Conservation (phyloP, 2,113 vertebrate genomes). For the Puntigrus tetrazona region DNA sequence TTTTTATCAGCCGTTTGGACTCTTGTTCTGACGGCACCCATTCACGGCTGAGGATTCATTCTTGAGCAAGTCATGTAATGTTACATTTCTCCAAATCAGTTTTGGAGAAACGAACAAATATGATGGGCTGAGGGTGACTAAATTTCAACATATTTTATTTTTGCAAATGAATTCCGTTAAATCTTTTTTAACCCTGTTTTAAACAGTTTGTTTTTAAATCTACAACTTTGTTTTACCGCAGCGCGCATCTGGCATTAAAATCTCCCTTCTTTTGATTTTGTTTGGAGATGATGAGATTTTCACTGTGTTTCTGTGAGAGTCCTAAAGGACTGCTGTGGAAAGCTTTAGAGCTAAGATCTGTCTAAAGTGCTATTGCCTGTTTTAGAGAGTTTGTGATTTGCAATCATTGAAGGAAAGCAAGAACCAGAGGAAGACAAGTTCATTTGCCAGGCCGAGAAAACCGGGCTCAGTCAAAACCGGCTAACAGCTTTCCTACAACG, state of each 20-base stretch:
- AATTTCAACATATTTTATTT: too few species aligned
- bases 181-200: neutral
- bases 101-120: too few species aligned
- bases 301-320: neutral
- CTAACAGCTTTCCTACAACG: conserved; percentile 49
- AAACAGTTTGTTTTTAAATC: neutral
- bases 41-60: too few species aligned
- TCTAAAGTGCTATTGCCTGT: conserved; percentile 22
- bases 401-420: conserved; percentile 9
- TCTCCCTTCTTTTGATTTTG: neutral
- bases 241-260: neutral
- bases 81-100: too few species aligned
- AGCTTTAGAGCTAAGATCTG: neutral
- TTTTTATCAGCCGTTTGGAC: too few species aligned
- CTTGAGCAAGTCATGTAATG: too few species aligned
- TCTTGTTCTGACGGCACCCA: too few species aligned
- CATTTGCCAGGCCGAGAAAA: conserved; percentile 32
- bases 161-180: too few species aligned
- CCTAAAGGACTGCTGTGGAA: neutral
- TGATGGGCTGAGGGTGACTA: too few species aligned
- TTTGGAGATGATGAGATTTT: neutral
- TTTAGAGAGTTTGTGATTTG: conserved; percentile 4
- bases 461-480: conserved; percentile 29
- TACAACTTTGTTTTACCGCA: neutral
- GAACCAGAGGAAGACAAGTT: conserved; percentile 21